Conservation (phyloP, 2,113 vertebrate genomes). For the Eudorcas thomsonii region DNA sequence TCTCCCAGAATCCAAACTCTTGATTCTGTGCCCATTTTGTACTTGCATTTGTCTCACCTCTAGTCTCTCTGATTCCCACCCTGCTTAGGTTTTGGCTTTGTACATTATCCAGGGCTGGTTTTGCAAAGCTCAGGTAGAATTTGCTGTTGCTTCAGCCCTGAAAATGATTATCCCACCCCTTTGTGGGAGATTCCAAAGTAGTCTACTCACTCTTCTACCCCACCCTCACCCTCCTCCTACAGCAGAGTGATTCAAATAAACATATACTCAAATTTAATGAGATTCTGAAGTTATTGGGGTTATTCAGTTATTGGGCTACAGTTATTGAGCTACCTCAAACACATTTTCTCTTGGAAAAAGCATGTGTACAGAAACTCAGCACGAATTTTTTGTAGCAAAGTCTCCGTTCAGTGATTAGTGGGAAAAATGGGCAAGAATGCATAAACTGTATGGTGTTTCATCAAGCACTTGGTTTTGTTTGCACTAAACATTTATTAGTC, state of each 20-base stretch:
- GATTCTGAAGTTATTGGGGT: background rate
- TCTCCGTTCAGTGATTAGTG: background rate
- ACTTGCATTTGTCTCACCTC: background rate
- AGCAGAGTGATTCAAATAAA: background rate
- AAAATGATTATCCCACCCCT: background rate
- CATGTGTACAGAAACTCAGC: background rate
- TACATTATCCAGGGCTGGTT: background rate
- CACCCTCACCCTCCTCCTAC: background rate
- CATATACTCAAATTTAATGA: background rate
- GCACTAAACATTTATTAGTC: background rate
- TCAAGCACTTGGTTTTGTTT: background rate
- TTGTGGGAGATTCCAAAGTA: background rate
- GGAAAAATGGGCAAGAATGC: background rate
- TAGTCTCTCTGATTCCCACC: background rate
- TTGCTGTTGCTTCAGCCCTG: background rate
- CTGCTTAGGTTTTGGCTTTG: background rate
- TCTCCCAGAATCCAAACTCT: background rate
- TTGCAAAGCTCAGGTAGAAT: background rate
- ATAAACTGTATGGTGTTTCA: background rate
- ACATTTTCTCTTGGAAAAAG: background rate
- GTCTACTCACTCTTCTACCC: background rate
- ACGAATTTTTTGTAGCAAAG: background rate
- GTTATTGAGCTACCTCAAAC: background rate
- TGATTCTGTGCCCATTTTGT: background rate
- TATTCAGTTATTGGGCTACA: background rate